Percentiles rank a stretch among this genome's conserved stretches.
Conservation (phyloP, 2,888 invertebrate genomes). For the Galerucella pusilla region DNA sequence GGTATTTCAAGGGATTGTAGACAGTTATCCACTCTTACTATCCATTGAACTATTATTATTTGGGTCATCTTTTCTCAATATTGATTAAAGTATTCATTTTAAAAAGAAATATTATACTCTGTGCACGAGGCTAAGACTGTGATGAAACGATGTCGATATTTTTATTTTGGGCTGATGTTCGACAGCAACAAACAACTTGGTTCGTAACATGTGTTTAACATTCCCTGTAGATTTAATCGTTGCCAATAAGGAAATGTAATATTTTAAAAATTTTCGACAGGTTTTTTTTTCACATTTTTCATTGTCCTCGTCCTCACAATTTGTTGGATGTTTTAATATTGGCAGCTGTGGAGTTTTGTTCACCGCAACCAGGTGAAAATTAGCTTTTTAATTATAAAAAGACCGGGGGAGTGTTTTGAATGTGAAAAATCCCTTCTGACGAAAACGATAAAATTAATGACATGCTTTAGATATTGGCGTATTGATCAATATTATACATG, state of each 20-base stretch:
- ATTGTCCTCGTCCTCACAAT: neutral
- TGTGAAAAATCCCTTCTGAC: neutral
- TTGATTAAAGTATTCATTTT: neutral
- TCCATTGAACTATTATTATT: too few relatives aligned
- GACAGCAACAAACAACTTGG: constrained; percentile 10
- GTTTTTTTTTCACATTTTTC: neutral
- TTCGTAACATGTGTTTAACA: constrained; percentile 23
- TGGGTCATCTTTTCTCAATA: neutral
- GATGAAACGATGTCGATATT: constrained; percentile 31
- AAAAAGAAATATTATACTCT: neutral
- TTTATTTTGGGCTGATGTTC: constrained; percentile 26
- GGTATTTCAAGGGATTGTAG: too few relatives aligned
- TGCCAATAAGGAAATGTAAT: constrained; percentile 18
- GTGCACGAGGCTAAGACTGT: neutral
- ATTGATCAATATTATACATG: neutral
- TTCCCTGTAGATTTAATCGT: constrained; percentile 4
- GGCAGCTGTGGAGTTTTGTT: neutral
- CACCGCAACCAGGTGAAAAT: neutral
- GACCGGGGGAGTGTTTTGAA: neutral
- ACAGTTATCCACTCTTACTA: too few relatives aligned
- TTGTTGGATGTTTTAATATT: constrained; percentile 1
- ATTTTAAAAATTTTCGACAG: constrained; percentile 10
- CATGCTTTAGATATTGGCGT: neutral
- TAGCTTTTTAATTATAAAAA: neutral
- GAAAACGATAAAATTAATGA: neutral